A percentile compares a stretch with the other conserved stretches of the same genome.
Evolutionary conservation across 2,888 invertebrate genomes (phyloP).

Genomic region (Carterocephalus palaemon): DNA sequence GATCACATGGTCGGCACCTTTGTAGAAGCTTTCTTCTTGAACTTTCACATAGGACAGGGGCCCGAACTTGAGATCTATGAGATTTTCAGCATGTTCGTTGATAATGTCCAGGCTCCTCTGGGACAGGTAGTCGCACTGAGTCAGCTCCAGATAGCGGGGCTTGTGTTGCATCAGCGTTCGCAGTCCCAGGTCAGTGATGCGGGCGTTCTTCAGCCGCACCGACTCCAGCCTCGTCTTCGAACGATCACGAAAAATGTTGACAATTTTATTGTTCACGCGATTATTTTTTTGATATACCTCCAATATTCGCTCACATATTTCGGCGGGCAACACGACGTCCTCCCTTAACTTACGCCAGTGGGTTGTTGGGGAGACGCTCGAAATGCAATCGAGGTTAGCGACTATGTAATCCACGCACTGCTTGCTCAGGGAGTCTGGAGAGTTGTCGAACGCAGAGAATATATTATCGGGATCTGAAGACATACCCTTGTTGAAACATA

Average conservation of each 20-base stretch:
- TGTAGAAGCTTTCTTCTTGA: constrained; percentile 58
- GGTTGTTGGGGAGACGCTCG: constrained; percentile 63
- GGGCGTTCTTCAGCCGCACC: constrained; percentile 84
- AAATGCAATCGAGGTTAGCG: constrained; percentile 81
- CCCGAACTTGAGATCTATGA: constrained; percentile 85
- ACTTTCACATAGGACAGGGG: constrained; percentile 81
- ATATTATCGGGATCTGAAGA: constrained; percentile 45
- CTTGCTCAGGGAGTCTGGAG: constrained; percentile 81
- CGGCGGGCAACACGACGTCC: constrained; percentile 82
- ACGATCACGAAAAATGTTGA: constrained; percentile 85
- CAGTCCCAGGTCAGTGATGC: constrained; percentile 85
- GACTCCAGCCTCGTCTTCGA: constrained; percentile 85
- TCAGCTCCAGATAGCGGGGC: constrained; percentile 85
- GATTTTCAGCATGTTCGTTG: constrained; percentile 82
- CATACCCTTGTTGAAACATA: constrained; percentile 42
- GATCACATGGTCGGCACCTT: constrained; percentile 74
- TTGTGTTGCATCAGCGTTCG: constrained; percentile 85
- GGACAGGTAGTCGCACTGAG: constrained; percentile 84
- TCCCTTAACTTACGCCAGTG: constrained; percentile 76
- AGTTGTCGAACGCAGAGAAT: constrained; percentile 51
- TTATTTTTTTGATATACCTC: constrained; percentile 75
- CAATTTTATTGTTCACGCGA: constrained; percentile 82
- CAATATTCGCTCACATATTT: constrained; percentile 85
- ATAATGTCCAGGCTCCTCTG: constrained; percentile 82
- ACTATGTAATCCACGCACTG: constrained; percentile 82